phyloP scores from a whole-genome alignment of 23 tunicate species.

The Corella eumyota region DNA sequence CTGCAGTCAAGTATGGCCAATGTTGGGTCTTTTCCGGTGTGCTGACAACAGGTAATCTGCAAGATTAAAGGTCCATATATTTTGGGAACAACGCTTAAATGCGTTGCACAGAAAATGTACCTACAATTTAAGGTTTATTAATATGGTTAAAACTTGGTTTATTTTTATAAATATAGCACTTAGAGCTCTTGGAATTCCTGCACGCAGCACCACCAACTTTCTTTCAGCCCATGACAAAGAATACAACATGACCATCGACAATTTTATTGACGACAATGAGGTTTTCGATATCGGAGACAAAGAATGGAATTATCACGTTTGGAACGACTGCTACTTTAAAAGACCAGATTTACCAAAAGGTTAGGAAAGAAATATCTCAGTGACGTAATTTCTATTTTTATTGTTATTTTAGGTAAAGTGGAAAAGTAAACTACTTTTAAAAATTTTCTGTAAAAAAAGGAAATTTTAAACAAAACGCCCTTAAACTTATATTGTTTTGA shows the following conservation, averaged over 20 bases:
- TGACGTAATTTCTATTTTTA: too few species aligned
- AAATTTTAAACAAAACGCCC: too few species aligned
- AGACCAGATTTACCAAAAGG: conserved; percentile 81
- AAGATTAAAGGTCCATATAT: too few species aligned
- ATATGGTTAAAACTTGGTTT: too few species aligned
- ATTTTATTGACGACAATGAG: conserved; percentile 58
- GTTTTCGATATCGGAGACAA: conserved; percentile 43
- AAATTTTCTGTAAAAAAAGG: too few species aligned
- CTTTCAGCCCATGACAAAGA: conserved; percentile 95
- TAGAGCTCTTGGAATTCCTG: conserved; percentile 95
- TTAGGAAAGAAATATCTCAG: too few species aligned
- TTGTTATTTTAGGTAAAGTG: too few species aligned
- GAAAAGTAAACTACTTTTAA: too few species aligned
- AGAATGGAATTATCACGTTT: conserved; percentile 97
- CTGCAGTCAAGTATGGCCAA: conserved; percentile 71
- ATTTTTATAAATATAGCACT: conserved; percentile 20
- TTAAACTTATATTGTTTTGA: too few species aligned
- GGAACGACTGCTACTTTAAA: conserved; percentile 88
- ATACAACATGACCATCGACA: conserved; percentile 91
- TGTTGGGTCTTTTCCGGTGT: conserved; percentile 93
- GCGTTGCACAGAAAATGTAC: too few species aligned
- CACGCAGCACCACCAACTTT: conserved; percentile 82
- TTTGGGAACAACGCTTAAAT: too few species aligned
- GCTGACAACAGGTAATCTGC: conserved; percentile 68
- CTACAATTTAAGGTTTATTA: too few species aligned